phyloP scores from a whole-genome alignment of 2,888 invertebrate species.

The Beris chalybata region DNA sequence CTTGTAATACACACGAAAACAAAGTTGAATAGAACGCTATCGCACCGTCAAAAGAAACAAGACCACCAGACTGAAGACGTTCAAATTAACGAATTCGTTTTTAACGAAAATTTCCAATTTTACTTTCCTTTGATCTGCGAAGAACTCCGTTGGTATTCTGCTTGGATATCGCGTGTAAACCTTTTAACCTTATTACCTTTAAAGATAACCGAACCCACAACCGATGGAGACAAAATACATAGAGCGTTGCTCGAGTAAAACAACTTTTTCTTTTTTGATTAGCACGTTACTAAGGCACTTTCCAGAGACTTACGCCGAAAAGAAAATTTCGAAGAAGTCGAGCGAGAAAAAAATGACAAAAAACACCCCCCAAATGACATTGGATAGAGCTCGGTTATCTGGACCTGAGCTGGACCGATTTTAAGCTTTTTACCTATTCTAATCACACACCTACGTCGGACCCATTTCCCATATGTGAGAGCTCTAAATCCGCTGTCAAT shows the following conservation, averaged over 20 bases:
- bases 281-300: too few species aligned
- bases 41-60: too few species aligned
- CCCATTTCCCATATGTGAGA: slow-evolving; percentile 26
- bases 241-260: too few species aligned
- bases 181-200: neutral
- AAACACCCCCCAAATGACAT: neutral
- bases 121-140: slow-evolving; percentile 10
- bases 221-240: neutral
- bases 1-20: too few species aligned
- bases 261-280: too few species aligned
- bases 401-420: slow-evolving; percentile 8
- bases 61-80: too few species aligned
- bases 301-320: neutral
- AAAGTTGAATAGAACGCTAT: too few species aligned
- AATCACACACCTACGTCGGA: slow-evolving; percentile 19
- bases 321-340: slow-evolving; percentile 7
- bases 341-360: slow-evolving; percentile 12
- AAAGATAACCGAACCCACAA: neutral
- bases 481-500: slow-evolving; percentile 21
- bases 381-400: neutral
- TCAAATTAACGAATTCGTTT: too few species aligned
- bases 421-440: slow-evolving; percentile 17
- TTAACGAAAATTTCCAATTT: slow-evolving; percentile 14
- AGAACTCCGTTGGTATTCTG: slow-evolving; percentile 1
- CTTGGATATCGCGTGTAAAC: neutral